These are phyloP conservation scores for Drosophila quinaria DNA, from an alignment of 2,888 invertebrate genomes.

Conservation along the genomic window DNA sequence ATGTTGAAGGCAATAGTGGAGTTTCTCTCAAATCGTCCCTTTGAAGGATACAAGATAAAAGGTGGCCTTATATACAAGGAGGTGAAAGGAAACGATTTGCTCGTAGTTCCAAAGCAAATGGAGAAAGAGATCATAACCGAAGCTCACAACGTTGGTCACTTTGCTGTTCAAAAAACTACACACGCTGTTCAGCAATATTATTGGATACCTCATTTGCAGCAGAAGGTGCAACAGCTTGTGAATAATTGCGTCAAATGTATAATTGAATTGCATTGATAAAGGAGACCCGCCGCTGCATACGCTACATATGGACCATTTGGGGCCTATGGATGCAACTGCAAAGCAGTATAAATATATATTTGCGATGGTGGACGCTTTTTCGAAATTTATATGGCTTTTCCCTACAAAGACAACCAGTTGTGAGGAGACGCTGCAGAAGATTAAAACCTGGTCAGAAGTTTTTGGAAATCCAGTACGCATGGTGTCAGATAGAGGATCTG, in stretches of 20 bases:
- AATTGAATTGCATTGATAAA: slow-evolving; percentile 1
- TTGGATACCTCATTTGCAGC: not conserved
- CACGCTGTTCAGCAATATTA: not conserved
- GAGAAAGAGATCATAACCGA: not conserved
- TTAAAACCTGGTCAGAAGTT: not conserved
- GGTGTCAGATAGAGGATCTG: not conserved
- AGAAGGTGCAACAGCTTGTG: not conserved
- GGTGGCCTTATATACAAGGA: not conserved
- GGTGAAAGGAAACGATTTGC: not conserved
- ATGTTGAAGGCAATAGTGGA: not conserved
- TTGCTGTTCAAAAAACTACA: not conserved
- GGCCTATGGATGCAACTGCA: not conserved
- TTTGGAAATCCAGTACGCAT: not conserved
- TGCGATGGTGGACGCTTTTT: not conserved
- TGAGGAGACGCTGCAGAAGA: no score
- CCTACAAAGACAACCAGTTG: no score
- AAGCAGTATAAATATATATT: slow-evolving; percentile 8
- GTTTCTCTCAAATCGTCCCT: not conserved
- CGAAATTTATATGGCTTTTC: no score
- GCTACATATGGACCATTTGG: not conserved
- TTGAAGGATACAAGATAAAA: not conserved
- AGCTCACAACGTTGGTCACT: not conserved
- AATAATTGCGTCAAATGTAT: not conserved
- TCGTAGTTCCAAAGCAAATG: not conserved
- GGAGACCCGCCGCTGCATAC: not conserved